These are phyloP conservation scores for Oligia strigilis DNA, from an alignment of 2,888 invertebrate species.

Conservation along the genomic window DNA sequence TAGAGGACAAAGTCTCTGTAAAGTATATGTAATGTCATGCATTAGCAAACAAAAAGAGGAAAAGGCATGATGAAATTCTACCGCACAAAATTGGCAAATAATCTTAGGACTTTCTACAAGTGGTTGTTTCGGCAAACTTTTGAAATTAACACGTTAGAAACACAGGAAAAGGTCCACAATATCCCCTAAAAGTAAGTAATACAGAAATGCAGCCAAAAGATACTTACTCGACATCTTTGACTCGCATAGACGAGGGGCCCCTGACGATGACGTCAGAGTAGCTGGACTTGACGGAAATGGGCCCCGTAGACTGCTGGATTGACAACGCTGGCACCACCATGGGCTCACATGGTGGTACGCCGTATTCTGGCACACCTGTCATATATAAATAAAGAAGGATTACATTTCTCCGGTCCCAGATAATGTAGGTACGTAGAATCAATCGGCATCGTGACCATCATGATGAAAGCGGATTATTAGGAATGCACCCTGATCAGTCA, in stretches of 20 bases:
- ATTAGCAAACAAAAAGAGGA: not conserved
- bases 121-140: not conserved
- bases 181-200: too few relatives aligned
- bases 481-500: too few relatives aligned
- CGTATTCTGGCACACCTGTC: slow-evolving; percentile 91
- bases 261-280: slow-evolving; percentile 91
- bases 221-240: slow-evolving; percentile 91
- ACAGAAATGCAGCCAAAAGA: not conserved
- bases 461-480: not conserved
- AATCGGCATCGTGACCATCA: too few relatives aligned
- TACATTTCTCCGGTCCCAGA: not conserved
- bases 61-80: not conserved
- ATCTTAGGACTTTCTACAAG: not conserved
- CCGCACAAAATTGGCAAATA: not conserved
- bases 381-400: not conserved
- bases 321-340: slow-evolving; percentile 91
- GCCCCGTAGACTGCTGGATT: slow-evolving; percentile 91
- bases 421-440: too few relatives aligned
- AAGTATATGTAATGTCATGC: not conserved
- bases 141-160: not conserved
- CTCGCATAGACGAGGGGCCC: slow-evolving; percentile 91
- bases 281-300: slow-evolving; percentile 90
- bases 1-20: not conserved
- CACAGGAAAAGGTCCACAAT: not conserved
- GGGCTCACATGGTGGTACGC: slow-evolving; percentile 92